Conservation (phyloP, 2,113 vertebrate species). For the Nycticebus coucang region DNA sequence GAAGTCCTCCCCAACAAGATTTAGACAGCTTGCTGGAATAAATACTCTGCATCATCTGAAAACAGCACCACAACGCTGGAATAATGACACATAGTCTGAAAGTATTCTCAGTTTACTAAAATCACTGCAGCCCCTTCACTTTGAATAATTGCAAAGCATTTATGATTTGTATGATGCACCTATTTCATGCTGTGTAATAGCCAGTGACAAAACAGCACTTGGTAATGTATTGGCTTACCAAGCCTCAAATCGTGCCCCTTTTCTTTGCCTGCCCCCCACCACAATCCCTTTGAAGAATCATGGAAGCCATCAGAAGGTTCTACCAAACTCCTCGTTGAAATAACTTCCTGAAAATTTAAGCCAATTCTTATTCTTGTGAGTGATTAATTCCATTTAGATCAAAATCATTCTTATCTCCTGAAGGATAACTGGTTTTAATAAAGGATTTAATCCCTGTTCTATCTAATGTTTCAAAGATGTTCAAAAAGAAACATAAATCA, state of each 20-base stretch:
- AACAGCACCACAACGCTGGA: not conserved
- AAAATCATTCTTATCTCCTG: conserved; percentile 24
- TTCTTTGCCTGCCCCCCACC: not conserved
- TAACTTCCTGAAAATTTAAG: conserved; percentile 16
- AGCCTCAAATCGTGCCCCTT: not conserved
- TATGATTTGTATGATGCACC: not conserved
- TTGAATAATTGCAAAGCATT: conserved; percentile 7
- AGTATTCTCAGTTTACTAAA: not conserved
- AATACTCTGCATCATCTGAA: conserved; percentile 31
- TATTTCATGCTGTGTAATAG: not conserved
- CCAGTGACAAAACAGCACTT: not conserved
- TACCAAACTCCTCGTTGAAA: not conserved
- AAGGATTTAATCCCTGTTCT: not conserved
- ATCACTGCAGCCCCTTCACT: not conserved
- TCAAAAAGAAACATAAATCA: conserved; percentile 31
- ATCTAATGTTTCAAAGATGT: conserved; percentile 15
- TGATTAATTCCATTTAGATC: not conserved
- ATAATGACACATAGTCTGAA: not conserved
- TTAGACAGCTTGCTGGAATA: conserved; percentile 50
- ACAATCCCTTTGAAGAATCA: not conserved
- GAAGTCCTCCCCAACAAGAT: conserved; percentile 1
- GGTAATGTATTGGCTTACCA: not conserved
- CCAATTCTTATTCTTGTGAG: not conserved
- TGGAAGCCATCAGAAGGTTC: not conserved
- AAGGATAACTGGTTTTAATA: conserved; percentile 8